phyloP scores from a whole-genome alignment of 2,797 vertebrate genomes.

The Spatula versicolor region DNA sequence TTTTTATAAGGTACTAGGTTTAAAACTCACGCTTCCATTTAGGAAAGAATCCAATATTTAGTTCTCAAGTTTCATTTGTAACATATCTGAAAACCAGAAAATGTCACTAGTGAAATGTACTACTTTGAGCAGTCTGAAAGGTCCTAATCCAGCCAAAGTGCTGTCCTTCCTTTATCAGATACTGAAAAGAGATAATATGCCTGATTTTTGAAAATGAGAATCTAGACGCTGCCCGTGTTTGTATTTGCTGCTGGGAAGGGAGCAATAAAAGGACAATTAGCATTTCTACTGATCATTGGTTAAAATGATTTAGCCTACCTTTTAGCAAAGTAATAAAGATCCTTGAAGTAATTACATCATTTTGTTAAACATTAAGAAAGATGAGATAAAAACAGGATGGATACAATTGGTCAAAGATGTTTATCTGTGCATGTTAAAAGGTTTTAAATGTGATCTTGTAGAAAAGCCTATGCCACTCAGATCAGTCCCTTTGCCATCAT shows the following conservation, averaged over 20 bases:
- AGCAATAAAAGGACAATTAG: constrained; percentile 53
- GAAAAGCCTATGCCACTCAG: neutral
- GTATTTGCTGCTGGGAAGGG: constrained; percentile 59
- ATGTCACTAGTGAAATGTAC: neutral
- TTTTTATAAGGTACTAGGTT: neutral
- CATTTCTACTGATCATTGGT: constrained; percentile 56
- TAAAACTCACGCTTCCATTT: neutral
- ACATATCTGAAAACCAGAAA: neutral
- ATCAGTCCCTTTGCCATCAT: neutral
- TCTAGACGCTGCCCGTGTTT: neutral
- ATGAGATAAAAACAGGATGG: constrained; percentile 38
- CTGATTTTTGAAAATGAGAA: constrained; percentile 63
- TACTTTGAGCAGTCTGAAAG: neutral
- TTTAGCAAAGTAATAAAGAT: constrained; percentile 57
- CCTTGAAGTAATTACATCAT: constrained; percentile 65
- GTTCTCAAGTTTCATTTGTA: neutral
- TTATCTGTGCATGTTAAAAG: neutral
- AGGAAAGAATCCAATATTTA: neutral
- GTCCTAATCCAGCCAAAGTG: neutral
- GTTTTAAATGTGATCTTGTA: neutral
- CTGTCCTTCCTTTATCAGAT: neutral
- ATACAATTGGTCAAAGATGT: constrained; percentile 6
- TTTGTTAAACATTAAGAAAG: constrained; percentile 55
- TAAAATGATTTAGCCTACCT: constrained; percentile 61
- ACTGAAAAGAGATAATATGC: neutral